A percentile compares a stretch with the other conserved stretches of the same genome.
phyloP scores from a whole-genome alignment of 2,888 invertebrate species.

The Ischnura elegans region DNA sequence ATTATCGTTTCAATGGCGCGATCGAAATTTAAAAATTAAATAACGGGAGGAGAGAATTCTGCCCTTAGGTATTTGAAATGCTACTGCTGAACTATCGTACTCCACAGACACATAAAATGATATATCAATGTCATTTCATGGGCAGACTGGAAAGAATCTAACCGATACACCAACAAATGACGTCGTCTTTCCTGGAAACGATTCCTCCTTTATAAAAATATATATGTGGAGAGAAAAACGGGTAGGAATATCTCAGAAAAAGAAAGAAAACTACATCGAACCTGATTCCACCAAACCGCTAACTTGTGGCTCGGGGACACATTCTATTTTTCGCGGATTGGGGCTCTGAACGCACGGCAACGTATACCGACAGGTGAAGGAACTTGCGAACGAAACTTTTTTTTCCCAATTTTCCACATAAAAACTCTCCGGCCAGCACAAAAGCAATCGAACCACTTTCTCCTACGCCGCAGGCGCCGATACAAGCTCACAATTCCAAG shows the following conservation, averaged over 20 bases:
- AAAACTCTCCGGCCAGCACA: neutral
- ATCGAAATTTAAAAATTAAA: too few relatives aligned
- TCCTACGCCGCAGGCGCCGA: neutral
- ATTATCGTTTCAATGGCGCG: too few relatives aligned
- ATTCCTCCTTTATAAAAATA: too few relatives aligned
- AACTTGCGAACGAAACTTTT: neutral
- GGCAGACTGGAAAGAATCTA: too few relatives aligned
- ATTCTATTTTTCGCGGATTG: neutral
- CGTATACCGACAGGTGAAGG: neutral
- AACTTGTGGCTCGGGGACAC: neutral
- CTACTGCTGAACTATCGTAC: too few relatives aligned
- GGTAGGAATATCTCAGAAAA: neutral
- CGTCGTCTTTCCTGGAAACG: too few relatives aligned
- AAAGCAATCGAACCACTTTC: conserved; percentile 1
- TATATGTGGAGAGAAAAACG: neutral
- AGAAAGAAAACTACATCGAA: neutral
- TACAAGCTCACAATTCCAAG: neutral
- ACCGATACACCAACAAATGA: too few relatives aligned
- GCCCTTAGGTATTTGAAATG: too few relatives aligned
- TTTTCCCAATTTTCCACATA: neutral
- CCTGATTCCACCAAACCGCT: neutral
- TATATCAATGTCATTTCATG: too few relatives aligned
- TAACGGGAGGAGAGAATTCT: too few relatives aligned
- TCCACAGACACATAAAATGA: too few relatives aligned
- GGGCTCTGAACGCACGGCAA: neutral